Evolutionary conservation across 2,113 vertebrate species (phyloP), one percentile per base, ranked within the genome.

Genomic region (Dendropsophus ebraccatus): DNA sequence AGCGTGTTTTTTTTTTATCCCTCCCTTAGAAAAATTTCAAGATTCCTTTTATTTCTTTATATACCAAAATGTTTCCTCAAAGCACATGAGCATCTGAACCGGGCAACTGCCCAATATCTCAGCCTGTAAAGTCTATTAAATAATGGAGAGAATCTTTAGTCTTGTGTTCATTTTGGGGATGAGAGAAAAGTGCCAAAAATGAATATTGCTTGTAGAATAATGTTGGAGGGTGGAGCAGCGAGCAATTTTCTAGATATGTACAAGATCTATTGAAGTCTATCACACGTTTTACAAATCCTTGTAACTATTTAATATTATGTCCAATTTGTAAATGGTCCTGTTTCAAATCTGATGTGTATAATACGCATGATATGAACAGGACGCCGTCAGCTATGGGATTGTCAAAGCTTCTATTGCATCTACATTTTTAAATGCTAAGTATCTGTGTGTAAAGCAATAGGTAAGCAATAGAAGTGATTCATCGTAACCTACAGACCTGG

Each of bases 141-240:
- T 37, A 23, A 78, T 30, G 14, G 77, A 37, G 54, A 58, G 60
- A 58, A 60, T 19, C 45, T 50, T 32, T 19, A 41, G 41, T 35
- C 37, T 62, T 47, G 60, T 80, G 54, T n/a, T 80, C 62, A 81
- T 81, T 35, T 81, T n/a, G 32, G 54, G 35, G 78, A 65, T 65
- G 78, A 81, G 41, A 81, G 78, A 11, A 25, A 17, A 25, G n/a
- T 47, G 25, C 21, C 35, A 10, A 45, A 65, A 25, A 65, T 81
- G 56, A 81, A 62, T 81, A 47, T 65, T 47, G 50, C 25, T 21
- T 82, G 74, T 4, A 54, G n/a, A n/a, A n/a, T 54, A 28, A 11
- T 77, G 49, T 67, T 49, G 80, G 50, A 67, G 37, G 19, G n/a
- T 65, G 32, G 17, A 69, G 10, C 16, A 49, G 60, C 45, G 23